Conservation (phyloP, 2,797 vertebrate genomes). For the Valencia hispanica region DNA sequence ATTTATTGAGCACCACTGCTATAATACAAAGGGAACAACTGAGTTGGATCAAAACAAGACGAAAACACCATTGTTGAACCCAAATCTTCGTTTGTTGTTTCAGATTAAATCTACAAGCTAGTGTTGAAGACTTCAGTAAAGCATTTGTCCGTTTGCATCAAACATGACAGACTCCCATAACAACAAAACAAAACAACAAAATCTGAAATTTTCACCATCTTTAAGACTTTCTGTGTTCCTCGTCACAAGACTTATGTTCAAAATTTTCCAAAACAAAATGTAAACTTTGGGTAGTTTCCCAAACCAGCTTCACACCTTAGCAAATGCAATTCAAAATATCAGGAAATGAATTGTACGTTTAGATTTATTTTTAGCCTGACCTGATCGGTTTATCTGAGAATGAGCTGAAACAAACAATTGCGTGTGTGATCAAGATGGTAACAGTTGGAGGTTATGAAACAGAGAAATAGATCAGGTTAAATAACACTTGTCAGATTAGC, state of each 20-base stretch:
- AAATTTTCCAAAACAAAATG: not conserved
- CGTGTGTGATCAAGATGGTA: not conserved
- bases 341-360: not conserved
- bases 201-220: not conserved
- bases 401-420: slow-evolving; percentile 8
- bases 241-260: not conserved
- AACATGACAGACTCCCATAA: too few relatives aligned
- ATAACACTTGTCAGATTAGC: not conserved
- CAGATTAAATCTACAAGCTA: not conserved
- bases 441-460: not conserved
- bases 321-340: not conserved
- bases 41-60: not conserved
- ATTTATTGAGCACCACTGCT: not conserved
- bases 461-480: not conserved
- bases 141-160: not conserved
- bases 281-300: not conserved
- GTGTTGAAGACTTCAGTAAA: not conserved
- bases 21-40: not conserved
- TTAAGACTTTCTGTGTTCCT: not conserved
- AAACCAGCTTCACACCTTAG: not conserved
- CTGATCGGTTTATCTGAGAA: not conserved
- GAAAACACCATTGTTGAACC: not conserved
- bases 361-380: slow-evolving; percentile 2
- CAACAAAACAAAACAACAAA: not conserved
- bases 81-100: not conserved